Evolutionary conservation across 2,888 invertebrate genomes (phyloP), one percentile per base, ranked within the genome.

Genomic region (Heliconius ethilla): DNA sequence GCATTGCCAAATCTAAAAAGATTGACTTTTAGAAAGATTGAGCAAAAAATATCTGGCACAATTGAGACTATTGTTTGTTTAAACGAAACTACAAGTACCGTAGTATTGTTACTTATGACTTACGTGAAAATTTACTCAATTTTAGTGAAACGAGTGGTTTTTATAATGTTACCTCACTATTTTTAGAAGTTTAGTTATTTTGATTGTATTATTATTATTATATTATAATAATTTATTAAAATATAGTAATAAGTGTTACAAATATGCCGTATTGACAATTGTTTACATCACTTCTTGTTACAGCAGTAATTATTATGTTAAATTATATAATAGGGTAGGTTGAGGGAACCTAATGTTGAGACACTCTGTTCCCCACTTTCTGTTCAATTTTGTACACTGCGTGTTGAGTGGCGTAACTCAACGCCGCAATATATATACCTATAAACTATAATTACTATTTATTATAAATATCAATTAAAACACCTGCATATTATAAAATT

Each of bases 101-200:
- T 55, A n/a, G 15, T 15, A 59, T 72, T 33, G 33, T 33, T 37
- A 59, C 25, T 69, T 45, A 45, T 25, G 7, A 59, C 59, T 72
- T 72, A 72, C 72, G 59, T 72, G 72, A 59, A 59, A 72, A 55
- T 55, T 70, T 59, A 37, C 72, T 59, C 55, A 72, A 72, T 33
- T 33, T 37, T 15, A 59, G 72, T 59, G 33, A 59, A 72, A 72
- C 55, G 1, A 25, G 13, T 15, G 33, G 13, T 59, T 33, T 69
- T 72, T 72, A 0, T 72, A 59, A 3, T 0, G 33, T 59, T 11
- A 59, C 22, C 5, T 45, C 51, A 69, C 25, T 69, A 11, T 69
- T 69, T 69, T 45, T 45, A 67, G 5, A 67, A 13, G 37, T 5
- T 69, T 40, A 40, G 0, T 9, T 25, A 25, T 69, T 45, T 25